Evolutionary conservation across 2,888 invertebrate genomes (phyloP), one percentile per base, ranked within the genome.

Genomic region (Leucophenga maculata): DNA sequence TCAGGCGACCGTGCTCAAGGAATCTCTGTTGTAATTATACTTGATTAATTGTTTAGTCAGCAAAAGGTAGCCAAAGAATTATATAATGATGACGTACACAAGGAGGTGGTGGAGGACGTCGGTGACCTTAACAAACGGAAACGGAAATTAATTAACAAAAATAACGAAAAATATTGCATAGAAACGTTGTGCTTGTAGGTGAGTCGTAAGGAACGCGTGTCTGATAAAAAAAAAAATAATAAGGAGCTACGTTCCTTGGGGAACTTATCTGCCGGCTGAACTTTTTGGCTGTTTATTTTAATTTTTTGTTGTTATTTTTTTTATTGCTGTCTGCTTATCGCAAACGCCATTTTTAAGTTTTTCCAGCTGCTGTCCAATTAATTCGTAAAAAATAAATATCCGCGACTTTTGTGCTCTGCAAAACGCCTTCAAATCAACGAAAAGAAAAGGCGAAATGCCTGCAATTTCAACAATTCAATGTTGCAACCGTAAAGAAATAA

Each of bases 21-120:
- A 39, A 39, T 39, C 39, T 11, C 39, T 39, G 3, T 3, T 39
- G 79, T 84, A 85, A 85, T 85, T 85, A 85, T 84, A 81, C 78
- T 77, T 85, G 86, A 85, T 85, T 85, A 85, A 85, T 85, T 83
- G 85, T 78, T 75, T 75, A 82, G 79, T 78, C 78, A 77, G 79
- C 80, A 74, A 74, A 75, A 79, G 80, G 80, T 81, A 79, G n/a
- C 22, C 22, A n/a, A 57, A n/a, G 57, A 22, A 57, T 57, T 54
- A 73, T 75, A 74, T 71, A 75, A 39, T 73, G 83, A 80, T 80
- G 82, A 81, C 81, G 74, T 70, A 65, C 39, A 62, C 62, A 32
- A 65, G 67, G 69, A 69, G 57, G 69, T 9, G 8, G 3, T 1
- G 8, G 11, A 39, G 26, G 26, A 26, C 2, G 26, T 26, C 60